Conservation (phyloP, 2,113 vertebrate genomes). For the Leuciscus idus region DNA sequence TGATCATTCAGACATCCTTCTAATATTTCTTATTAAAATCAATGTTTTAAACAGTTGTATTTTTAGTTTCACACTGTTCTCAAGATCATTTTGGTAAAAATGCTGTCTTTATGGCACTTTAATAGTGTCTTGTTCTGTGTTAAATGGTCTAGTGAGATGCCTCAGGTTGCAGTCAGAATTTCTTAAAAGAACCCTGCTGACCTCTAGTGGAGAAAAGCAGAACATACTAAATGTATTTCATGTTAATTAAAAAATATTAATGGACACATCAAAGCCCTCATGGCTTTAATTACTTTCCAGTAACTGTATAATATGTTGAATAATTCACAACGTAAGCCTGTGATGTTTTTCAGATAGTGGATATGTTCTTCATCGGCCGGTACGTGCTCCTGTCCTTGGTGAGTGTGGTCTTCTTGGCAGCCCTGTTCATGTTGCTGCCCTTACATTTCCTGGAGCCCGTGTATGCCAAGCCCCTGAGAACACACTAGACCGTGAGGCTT, state of each 20-base stretch:
- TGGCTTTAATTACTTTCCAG: slow-evolving; percentile 23
- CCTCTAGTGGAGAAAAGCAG: slow-evolving; percentile 69
- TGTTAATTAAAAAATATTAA: slow-evolving; percentile 26
- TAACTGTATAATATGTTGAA: neutral
- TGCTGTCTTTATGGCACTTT: neutral
- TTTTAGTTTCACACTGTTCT: too few relatives aligned
- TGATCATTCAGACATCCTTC: too few relatives aligned
- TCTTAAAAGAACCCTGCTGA: slow-evolving; percentile 65
- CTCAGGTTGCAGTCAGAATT: neutral
- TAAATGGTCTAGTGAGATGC: neutral
- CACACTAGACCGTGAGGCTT: slow-evolving; percentile 60
- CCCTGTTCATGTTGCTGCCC: slow-evolving; percentile 83
- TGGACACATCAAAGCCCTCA: slow-evolving; percentile 11
- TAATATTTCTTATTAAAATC: too few relatives aligned
- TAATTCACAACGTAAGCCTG: slow-evolving; percentile 9
- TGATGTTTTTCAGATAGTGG: slow-evolving; percentile 79
- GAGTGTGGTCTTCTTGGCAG: slow-evolving; percentile 74
- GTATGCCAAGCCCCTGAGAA: slow-evolving; percentile 82
- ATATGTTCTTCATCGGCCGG: slow-evolving; percentile 87
- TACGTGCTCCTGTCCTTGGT: slow-evolving; percentile 82
- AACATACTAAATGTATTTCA: neutral
- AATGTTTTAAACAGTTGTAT: too few relatives aligned
- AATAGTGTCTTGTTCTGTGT: neutral
- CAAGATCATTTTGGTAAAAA: too few relatives aligned
- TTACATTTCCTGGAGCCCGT: slow-evolving; percentile 85